phyloP scores from a whole-genome alignment of 2,797 vertebrate species.

The Bradypodion pumilum region DNA sequence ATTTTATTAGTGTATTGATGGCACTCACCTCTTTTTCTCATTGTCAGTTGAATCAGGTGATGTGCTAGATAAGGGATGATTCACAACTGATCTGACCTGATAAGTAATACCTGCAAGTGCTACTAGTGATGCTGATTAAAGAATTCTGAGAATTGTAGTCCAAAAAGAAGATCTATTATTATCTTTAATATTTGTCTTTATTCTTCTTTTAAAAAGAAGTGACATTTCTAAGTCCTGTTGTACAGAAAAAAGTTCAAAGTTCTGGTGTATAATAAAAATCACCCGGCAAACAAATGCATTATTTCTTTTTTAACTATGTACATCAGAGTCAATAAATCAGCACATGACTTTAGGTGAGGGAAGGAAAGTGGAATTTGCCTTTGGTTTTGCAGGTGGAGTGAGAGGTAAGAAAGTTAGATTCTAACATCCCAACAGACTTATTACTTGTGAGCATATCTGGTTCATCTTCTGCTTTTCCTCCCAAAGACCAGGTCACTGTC shows the following conservation, averaged over 20 bases:
- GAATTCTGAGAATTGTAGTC: too few species aligned
- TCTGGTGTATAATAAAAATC: not conserved
- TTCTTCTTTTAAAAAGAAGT: too few species aligned
- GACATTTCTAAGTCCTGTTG: too few species aligned
- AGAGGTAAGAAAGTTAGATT: not conserved
- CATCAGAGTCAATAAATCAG: not conserved
- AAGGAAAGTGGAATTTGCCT: not conserved
- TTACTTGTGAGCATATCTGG: fast-evolving
- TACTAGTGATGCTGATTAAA: too few species aligned
- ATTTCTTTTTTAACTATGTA: not conserved
- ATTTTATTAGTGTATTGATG: too few species aligned
- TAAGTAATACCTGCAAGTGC: too few species aligned
- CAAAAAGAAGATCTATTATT: too few species aligned
- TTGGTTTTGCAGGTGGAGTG: not conserved
- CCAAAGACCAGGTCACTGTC: not conserved
- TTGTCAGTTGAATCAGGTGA: too few species aligned
- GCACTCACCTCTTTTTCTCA: too few species aligned
- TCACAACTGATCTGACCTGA: too few species aligned
- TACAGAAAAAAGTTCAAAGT: not conserved
- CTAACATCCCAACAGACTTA: not conserved
- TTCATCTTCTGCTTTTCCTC: not conserved
- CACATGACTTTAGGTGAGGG: not conserved
- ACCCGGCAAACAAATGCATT: not conserved
- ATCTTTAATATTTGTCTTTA: too few species aligned
- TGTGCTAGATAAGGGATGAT: too few species aligned